Evolutionary conservation across 1,140 invertebrate genomes (phyloP).

Genomic region (Drosophila melanogaster): Release_6_plus_ISO1_MT NT_037436.4:17634001-17634500

Average conservation of each 20-base stretch:
- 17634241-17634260: slow-evolving; percentile 27
- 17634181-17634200: slow-evolving; percentile 25
- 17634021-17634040: too few relatives aligned
- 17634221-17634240: slow-evolving; percentile 72
- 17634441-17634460: slow-evolving; percentile 22
- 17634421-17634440: slow-evolving; percentile 20
- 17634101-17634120: too few relatives aligned
- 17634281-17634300: slow-evolving; percentile 71
- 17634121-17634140: too few relatives aligned
- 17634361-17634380: slow-evolving; percentile 8
- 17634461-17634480: slow-evolving; percentile 24
- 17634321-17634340: slow-evolving; percentile 5
- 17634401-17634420: background rate
- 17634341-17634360: slow-evolving; percentile 52
- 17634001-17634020: too few relatives aligned
- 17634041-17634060: too few relatives aligned
- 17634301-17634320: slow-evolving; percentile 38
- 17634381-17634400: slow-evolving; percentile 5
- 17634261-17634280: slow-evolving; percentile 31
- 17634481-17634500: slow-evolving; percentile 31
- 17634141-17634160: background rate
- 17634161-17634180: slow-evolving; percentile 27
- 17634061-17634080: too few relatives aligned
- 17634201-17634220: slow-evolving; percentile 69
- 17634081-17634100: too few relatives aligned